Percentiles rank a stretch among this genome's conserved stretches.
phyloP scores from a whole-genome alignment of 2,113 vertebrate species.

The Bufo bufo region DNA sequence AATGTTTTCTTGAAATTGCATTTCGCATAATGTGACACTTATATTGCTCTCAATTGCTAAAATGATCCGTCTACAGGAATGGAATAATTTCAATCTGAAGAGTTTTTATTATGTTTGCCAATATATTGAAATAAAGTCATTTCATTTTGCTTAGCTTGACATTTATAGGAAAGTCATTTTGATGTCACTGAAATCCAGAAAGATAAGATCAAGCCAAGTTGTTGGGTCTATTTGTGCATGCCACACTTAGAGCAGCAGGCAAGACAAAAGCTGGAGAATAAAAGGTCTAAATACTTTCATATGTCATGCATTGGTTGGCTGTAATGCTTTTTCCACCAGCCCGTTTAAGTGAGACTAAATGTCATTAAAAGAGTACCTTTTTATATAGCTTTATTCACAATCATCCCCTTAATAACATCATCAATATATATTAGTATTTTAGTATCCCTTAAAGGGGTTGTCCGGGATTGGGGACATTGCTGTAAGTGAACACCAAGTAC shows the following conservation, averaged over 20 bases:
- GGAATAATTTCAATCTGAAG: slow-evolving; percentile 57
- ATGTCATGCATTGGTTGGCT: slow-evolving; percentile 1
- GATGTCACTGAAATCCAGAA: slow-evolving; percentile 47
- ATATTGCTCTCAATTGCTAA: slow-evolving; percentile 56
- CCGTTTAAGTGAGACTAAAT: slow-evolving; percentile 3
- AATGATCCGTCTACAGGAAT: slow-evolving; percentile 57
- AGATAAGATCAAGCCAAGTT: slow-evolving; percentile 55
- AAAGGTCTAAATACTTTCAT: slow-evolving; percentile 33
- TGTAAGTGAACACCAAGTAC: too few relatives aligned
- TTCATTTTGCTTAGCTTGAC: slow-evolving; percentile 58
- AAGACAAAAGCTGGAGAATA: slow-evolving; percentile 20
- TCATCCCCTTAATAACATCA: not conserved
- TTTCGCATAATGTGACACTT: slow-evolving; percentile 57
- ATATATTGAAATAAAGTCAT: slow-evolving; percentile 59
- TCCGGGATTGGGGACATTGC: too few relatives aligned
- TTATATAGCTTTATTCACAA: not conserved
- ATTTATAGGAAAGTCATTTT: slow-evolving; percentile 57
- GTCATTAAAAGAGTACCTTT: not conserved
- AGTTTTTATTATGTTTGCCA: slow-evolving; percentile 59
- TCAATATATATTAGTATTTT: not conserved
- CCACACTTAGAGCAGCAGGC: slow-evolving; percentile 2
- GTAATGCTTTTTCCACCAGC: not conserved
- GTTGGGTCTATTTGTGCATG: slow-evolving; percentile 47
- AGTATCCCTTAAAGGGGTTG: not conserved
- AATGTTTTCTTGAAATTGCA: slow-evolving; percentile 57